Evolutionary conservation across 2,113 vertebrate species (phyloP), one percentile per base, ranked within the genome.

Genomic region (Hydrolagus affinis): DNA sequence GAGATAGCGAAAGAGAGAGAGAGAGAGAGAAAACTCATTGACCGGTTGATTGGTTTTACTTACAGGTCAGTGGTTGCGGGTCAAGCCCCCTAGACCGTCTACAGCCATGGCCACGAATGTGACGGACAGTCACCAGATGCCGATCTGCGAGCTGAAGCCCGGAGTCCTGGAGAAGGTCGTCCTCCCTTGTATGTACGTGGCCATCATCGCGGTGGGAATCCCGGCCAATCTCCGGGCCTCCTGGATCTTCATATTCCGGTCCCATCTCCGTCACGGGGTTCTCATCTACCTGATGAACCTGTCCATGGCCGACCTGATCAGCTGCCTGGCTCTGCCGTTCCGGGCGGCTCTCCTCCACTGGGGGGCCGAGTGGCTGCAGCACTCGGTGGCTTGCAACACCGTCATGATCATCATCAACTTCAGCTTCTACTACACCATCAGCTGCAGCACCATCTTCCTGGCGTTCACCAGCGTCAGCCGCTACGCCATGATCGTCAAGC

Each of bases 371-470:
- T 83, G 78, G 78, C 17, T 11, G 0, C 60, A 83, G 59, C 64
- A 8, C 14, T 83, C 78, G 2, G 14, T 62, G 3, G 32, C 15
- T 0, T 83, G 78, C 28, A 30, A 12, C 28, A 30, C 21, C 19
- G 12, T 64, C 6, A 83, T 83, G 78, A 66, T 83, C 8, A 30
- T 66, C 60, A 64, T 83, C 23, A 83, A 83, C 62, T 83, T 56
- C 78, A 68, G 60, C 23, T 83, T 83, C 25, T 83, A 83, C 28
- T 83, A 83, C 25, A 83, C 78, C 7, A 25, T 83, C 0, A 83
- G 78, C 78, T 83, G 78, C 28, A 83, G 78, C 62, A 83, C 78
- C 62, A 64, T 83, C 19, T 83, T 83, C 25, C 62, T 83, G 9
- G 78, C 78, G 15, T 83, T 83, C 15, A 83, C 32, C 78, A 83